Base-by-base conservation (phyloP, 2,888 invertebrate genomes). In the Matsumyia berberina region DNA sequence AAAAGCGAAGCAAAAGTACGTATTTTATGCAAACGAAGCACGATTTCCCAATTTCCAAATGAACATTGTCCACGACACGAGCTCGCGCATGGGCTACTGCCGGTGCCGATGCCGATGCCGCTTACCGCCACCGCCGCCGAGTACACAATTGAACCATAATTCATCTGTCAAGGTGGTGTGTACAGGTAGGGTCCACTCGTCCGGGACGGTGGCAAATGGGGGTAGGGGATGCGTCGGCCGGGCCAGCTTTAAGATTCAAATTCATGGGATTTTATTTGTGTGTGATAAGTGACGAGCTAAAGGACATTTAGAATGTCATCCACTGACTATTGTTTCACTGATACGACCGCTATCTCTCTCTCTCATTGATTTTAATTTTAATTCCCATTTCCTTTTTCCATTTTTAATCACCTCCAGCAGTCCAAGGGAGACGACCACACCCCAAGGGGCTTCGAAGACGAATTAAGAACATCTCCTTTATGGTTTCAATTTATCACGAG, bases 1-100 rank as follows among this genome's bases (percentile, higher is more conserved):
- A 82, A 72, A 42, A 49, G 53, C 72, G 44, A 33, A 72, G 15
- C 77, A 39, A 69, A 64, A 19, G 39, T 42, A 53, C 12, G 69
- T 64, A 74, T 73, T 79, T 79, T 85, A 85, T 85, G 85, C 85
- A 85, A 85, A 85, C 85, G 80, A 80, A 55, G 80, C 85, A 85
- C 85, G 85, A 85, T 80, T 74, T 76, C 70, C 64, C 74, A 85
- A 85, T 80, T 79, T 79, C 46, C 72, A 72, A 79, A 72, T 79
- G 80, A 80, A 85, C 80, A 80, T 64, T 77, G 72, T 82, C 72
- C 72, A 24, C 46, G 60, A 67, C 72, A 74, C 53, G 70, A 85
- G 74, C 67, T 73, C 42, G 57, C 39, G 57, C 69, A 69, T 67
- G 53, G 35, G 35, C 51, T 53, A 8, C 24, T 17, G 29, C 12